Evolutionary conservation across 2,888 invertebrate genomes (phyloP), one percentile per base, ranked within the genome.

Genomic region (Gryllus longicercus): DNA sequence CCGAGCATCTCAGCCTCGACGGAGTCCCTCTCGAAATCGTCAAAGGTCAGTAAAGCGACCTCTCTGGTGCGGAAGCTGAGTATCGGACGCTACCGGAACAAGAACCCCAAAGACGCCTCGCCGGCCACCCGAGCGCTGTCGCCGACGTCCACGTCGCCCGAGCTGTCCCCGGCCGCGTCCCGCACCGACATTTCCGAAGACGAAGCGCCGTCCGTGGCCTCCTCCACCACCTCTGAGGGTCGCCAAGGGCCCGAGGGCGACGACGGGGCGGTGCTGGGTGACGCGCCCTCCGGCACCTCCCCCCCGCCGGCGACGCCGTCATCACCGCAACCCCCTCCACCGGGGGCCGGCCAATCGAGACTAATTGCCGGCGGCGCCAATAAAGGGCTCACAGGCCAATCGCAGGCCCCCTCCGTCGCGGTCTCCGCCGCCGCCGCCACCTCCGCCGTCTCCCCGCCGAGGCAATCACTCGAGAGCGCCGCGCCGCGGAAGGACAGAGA

Each of bases 121-220:
- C 63, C 63, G 63, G n/a, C 16, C 4, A 63, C 14, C 63, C 2
- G n/a, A 63, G 63, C 63, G 14, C 63, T 63, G 63, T 63, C 63
- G 1, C 63, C 63, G 4, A 23, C 63, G 10, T 50, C 76, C 14
- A 49, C 79, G 1, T 63, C 79, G 4, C 63, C 25, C 2, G 77
- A 79, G 38, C 23, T 21, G 14, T 75, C 79, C 18, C 63, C 76
- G 49, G 50, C 38, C n/a, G 49, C 23, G 2, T 77, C 79, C 11
- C 76, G 75, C 49, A 75, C 79, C n/a, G 79, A 79, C 75, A 21
- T 75, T 10, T 38, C 79, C n/a, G 18, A 21, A 8, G 77, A 77
- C 77, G 77, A 25, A 8, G 77, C 16, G 87, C 90, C 91, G 85
- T 88, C 90, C 84, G 88, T 90, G 77, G 78, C 82, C 75, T 87